These are phyloP conservation scores for Arremon brunneinucha DNA, from an alignment of 2,797 vertebrate species.

Conservation along the genomic window DNA sequence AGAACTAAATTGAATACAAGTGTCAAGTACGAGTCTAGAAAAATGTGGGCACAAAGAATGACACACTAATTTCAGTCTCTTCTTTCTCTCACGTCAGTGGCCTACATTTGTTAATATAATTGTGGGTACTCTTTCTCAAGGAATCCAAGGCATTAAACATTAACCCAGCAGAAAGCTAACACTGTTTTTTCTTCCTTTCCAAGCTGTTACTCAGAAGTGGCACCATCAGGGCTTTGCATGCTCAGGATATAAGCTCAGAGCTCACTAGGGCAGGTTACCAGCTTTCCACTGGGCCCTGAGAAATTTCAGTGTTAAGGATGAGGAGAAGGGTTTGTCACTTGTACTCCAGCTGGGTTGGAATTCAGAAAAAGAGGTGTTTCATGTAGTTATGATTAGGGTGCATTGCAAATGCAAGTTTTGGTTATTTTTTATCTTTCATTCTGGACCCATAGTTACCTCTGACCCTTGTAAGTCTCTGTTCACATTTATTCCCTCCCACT, in stretches of 20 bases:
- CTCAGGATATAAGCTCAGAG: not conserved
- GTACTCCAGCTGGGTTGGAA: not conserved
- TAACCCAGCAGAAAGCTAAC: not conserved
- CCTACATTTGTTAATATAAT: slow-evolving; percentile 34
- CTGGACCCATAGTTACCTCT: not conserved
- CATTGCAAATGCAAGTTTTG: not conserved
- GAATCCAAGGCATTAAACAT: not conserved
- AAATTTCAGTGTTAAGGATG: not conserved
- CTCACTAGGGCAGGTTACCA: not conserved
- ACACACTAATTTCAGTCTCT: slow-evolving; percentile 36
- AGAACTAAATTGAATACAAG: slow-evolving; percentile 48
- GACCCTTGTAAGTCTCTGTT: not conserved
- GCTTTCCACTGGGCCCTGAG: not conserved
- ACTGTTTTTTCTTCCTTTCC: not conserved
- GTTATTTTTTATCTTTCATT: not conserved
- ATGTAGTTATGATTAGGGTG: not conserved
- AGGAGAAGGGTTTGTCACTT: not conserved
- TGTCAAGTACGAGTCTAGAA: slow-evolving; percentile 18
- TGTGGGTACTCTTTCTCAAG: not conserved
- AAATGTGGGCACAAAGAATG: slow-evolving; percentile 48
- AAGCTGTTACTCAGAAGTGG: not conserved
- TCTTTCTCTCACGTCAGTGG: not conserved
- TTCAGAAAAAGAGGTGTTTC: not conserved
- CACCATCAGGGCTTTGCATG: not conserved
- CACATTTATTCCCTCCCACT: not conserved